Evolutionary conservation across 2,797 vertebrate genomes (phyloP).

Genomic region (Sebastes taczanowskii): DNA sequence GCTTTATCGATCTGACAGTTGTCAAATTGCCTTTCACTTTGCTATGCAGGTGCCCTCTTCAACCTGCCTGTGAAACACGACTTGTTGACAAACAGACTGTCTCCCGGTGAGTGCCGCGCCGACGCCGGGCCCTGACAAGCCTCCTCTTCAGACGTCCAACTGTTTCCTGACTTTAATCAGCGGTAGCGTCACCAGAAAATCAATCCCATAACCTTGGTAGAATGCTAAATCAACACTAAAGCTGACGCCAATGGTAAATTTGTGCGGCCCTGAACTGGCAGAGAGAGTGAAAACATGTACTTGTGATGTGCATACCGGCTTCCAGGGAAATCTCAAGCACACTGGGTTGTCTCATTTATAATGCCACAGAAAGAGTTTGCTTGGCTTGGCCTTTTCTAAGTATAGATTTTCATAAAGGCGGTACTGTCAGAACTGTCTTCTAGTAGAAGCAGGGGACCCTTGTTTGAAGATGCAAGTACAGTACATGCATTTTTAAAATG

Average conservation of each 20-base stretch:
- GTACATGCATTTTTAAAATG: conserved; percentile 67
- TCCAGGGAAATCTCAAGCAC: conserved; percentile 31
- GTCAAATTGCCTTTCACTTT: conserved; percentile 60
- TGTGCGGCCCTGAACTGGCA: neutral
- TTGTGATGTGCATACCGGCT: conserved; percentile 42
- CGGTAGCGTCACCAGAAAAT: conserved; percentile 58
- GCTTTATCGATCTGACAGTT: conserved; percentile 64
- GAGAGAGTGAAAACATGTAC: conserved; percentile 14
- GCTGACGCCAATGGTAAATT: conserved; percentile 11
- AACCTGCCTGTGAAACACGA: conserved; percentile 52
- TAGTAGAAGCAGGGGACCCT: conserved; percentile 21
- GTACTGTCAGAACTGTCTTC: conserved; percentile 37
- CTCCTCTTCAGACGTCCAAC: conserved; percentile 56
- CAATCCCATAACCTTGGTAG: conserved; percentile 65
- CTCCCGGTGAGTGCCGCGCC: conserved; percentile 30
- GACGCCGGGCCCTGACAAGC: conserved; percentile 41
- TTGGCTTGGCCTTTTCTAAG: conserved; percentile 45
- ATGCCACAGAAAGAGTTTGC: conserved; percentile 26
- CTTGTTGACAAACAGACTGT: conserved; percentile 66
- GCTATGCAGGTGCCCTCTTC: conserved; percentile 33
- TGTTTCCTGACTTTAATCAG: conserved; percentile 67
- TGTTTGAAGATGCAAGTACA: conserved; percentile 55
- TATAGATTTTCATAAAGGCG: conserved; percentile 58
- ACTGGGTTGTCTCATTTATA: conserved; percentile 31
- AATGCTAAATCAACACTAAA: conserved; percentile 66